Conservation (phyloP, 2,888 invertebrate genomes). For the Siphlonurus alternatus region DNA sequence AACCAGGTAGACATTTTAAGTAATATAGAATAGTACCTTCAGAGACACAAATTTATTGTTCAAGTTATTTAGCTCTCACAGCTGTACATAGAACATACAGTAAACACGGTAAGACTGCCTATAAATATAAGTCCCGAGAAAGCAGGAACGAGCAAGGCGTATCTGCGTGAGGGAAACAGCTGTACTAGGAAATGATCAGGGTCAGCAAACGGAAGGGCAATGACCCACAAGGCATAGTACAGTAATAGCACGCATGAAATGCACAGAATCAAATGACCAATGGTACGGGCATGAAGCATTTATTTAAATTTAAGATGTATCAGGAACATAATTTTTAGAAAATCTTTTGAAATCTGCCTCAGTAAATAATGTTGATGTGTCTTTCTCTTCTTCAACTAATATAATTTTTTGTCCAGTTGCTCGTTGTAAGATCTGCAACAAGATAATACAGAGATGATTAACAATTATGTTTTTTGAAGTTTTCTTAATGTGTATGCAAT, state of each 20-base stretch:
- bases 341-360: neutral
- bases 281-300: neutral
- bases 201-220: slow-evolving; percentile 43
- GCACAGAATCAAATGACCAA: slow-evolving; percentile 40
- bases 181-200: slow-evolving; percentile 34
- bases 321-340: neutral
- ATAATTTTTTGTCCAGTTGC: neutral
- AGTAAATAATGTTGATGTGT: neutral
- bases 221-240: slow-evolving; percentile 46
- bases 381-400: neutral
- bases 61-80: slow-evolving; percentile 12
- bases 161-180: slow-evolving; percentile 36
- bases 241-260: slow-evolving; percentile 33
- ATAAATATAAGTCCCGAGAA: slow-evolving; percentile 42
- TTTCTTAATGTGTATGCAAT: neutral
- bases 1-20: slow-evolving; percentile 32
- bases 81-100: slow-evolving; percentile 19
- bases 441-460: neutral
- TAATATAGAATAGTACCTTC: neutral
- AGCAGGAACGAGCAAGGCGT: slow-evolving; percentile 41
- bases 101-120: slow-evolving; percentile 45
- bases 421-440: neutral
- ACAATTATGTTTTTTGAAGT: no score
- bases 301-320: neutral
- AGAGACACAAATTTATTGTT: neutral